Evolutionary conservation across 92 coral and sea anemone species (phyloP).

Genomic region (Palythoa grandiflora): DNA sequence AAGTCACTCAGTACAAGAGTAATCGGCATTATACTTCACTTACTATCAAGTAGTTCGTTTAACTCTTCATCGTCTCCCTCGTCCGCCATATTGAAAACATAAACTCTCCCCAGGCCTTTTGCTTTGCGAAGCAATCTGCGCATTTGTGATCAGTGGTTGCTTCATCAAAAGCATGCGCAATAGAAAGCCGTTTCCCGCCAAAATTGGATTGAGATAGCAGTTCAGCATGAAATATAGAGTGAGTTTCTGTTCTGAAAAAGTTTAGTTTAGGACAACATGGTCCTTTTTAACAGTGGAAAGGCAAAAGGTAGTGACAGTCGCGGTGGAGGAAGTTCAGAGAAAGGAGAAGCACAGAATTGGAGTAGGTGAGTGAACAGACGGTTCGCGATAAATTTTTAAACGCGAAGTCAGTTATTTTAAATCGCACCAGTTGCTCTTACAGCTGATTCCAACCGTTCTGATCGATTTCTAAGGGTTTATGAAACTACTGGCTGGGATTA

Average conservation of each 20-base stretch:
- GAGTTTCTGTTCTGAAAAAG: neutral
- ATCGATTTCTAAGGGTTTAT: neutral
- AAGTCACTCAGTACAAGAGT: neutral
- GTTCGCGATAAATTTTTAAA: neutral
- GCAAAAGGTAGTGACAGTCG: constrained; percentile 23
- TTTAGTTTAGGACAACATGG: neutral
- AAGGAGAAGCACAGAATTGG: constrained; percentile 34
- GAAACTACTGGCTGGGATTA: too few species aligned
- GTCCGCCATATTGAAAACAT: constrained; percentile 85
- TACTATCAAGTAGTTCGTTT: constrained; percentile 91
- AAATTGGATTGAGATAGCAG: neutral
- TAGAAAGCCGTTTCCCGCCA: constrained; percentile 32
- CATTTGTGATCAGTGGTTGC: neutral
- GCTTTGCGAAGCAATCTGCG: neutral
- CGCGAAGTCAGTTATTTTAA: neutral
- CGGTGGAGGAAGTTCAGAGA: constrained; percentile 34
- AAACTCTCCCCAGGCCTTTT: constrained; percentile 23
- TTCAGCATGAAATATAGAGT: neutral
- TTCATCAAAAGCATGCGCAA: neutral
- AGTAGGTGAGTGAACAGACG: neutral
- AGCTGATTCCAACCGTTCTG: neutral
- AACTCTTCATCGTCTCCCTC: constrained; percentile 80
- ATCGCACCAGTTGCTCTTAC: neutral
- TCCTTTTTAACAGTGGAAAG: constrained; percentile 37
- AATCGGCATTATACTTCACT: constrained; percentile 36